phyloP scores from a whole-genome alignment of 2,113 vertebrate genomes.

The Sialia sialis region DNA sequence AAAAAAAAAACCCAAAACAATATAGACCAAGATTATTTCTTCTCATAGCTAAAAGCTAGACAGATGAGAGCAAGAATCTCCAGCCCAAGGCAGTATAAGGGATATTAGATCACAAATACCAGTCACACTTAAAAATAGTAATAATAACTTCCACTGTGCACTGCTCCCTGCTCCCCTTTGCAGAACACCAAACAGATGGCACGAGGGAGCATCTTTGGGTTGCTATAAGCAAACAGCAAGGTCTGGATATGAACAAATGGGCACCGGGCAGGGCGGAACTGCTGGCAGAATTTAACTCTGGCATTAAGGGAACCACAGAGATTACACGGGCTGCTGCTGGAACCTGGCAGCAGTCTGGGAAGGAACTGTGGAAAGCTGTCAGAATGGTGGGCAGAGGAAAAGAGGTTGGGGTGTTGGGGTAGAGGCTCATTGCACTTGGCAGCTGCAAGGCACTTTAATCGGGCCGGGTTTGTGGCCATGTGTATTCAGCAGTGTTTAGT shows the following conservation, averaged over 20 bases:
- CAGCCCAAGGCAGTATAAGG: neutral
- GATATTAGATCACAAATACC: neutral
- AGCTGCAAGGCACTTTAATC: neutral
- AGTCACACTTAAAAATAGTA: neutral
- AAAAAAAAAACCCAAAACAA: neutral
- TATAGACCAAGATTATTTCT: neutral
- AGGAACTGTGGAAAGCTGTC: neutral
- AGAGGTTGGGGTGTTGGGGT: neutral
- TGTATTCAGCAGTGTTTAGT: neutral
- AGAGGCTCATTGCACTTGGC: neutral
- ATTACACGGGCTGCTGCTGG: neutral
- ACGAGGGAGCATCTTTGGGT: neutral
- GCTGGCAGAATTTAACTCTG: neutral
- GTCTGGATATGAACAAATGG: neutral
- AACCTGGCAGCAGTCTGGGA: neutral
- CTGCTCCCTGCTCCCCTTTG: neutral
- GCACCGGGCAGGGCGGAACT: neutral
- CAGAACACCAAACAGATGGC: neutral
- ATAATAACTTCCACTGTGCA: neutral
- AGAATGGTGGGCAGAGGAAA: neutral
- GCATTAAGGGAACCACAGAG: neutral
- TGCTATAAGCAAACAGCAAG: neutral
- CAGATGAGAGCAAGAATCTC: neutral
- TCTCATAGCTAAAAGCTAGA: neutral
- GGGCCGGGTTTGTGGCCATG: neutral